Evolutionary conservation across 2,888 invertebrate species (phyloP).

Genomic region (Pycnomerus fuliginosus): DNA sequence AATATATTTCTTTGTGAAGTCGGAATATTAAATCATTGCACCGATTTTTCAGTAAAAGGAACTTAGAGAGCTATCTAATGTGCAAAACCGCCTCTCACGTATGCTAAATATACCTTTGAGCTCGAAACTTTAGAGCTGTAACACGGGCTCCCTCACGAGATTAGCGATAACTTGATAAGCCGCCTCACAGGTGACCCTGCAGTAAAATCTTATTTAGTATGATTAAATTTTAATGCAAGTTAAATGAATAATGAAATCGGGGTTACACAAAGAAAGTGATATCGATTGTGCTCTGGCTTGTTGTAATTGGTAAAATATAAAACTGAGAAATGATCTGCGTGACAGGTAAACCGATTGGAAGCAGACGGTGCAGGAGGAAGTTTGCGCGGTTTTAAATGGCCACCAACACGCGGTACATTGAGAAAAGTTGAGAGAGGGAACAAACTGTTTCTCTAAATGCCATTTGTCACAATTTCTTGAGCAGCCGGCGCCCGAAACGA

Average conservation of each 20-base stretch:
- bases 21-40: too few species aligned
- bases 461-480: constrained; percentile 42
- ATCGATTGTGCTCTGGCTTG: too few species aligned
- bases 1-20: too few species aligned
- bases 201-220: constrained; percentile 16
- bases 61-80: too few species aligned
- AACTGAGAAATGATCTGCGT: constrained; percentile 29
- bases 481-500: constrained; percentile 33
- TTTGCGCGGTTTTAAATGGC: constrained; percentile 41
- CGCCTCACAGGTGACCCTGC: constrained; percentile 27
- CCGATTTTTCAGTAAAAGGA: too few species aligned
- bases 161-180: constrained; percentile 31
- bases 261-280: too few species aligned
- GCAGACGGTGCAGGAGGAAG: constrained; percentile 35
- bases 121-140: constrained; percentile 30
- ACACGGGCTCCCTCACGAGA: constrained; percentile 30
- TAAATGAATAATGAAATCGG: too few species aligned
- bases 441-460: constrained; percentile 38
- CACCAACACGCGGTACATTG: constrained; percentile 35
- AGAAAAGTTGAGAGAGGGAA: constrained; percentile 37
- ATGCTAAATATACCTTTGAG: constrained; percentile 32
- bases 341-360: constrained; percentile 35
- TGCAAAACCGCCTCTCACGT: constrained; percentile 27
- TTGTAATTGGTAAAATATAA: constrained; percentile 14
- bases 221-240: too few species aligned